These are phyloP conservation scores for Pteromalus puparum DNA, from an alignment of 1,140 invertebrate species.

Conservation along the genomic window DNA sequence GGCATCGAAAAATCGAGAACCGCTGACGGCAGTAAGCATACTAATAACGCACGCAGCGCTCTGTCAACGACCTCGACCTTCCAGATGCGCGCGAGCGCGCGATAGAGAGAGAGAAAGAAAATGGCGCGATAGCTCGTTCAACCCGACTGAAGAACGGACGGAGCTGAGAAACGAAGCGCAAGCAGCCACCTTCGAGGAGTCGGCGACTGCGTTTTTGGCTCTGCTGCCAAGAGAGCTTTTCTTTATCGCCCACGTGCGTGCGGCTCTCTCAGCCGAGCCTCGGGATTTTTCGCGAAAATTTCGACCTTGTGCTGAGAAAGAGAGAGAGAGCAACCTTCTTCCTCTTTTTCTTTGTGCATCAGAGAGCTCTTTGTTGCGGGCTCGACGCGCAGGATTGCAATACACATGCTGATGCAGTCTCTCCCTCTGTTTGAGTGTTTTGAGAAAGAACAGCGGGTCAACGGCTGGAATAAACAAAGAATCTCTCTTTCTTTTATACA, in stretches of 20 bases:
- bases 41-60: not conserved
- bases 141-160: not conserved
- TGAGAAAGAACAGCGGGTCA: not conserved
- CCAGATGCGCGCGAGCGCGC: constrained; percentile 1
- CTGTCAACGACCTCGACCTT: constrained; percentile 51
- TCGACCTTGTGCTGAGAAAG: not conserved
- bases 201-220: not conserved
- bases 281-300: not conserved
- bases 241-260: constrained; percentile 11
- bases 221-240: constrained; percentile 25
- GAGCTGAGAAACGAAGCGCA: not conserved
- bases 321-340: not conserved
- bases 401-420: no score
- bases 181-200: not conserved
- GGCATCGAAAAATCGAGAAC: not conserved
- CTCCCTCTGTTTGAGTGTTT: not conserved
- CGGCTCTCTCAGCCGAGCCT: not conserved
- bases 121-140: constrained; percentile 16
- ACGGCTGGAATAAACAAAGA: not conserved
- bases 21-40: not conserved
- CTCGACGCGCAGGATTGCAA: not conserved
- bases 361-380: not conserved
- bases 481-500: not conserved
- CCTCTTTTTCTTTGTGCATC: not conserved
- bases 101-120: not conserved